Evolutionary conservation across 2,113 vertebrate species (phyloP), one percentile per base, ranked within the genome.

Genomic region (Furnarius figulus): DNA sequence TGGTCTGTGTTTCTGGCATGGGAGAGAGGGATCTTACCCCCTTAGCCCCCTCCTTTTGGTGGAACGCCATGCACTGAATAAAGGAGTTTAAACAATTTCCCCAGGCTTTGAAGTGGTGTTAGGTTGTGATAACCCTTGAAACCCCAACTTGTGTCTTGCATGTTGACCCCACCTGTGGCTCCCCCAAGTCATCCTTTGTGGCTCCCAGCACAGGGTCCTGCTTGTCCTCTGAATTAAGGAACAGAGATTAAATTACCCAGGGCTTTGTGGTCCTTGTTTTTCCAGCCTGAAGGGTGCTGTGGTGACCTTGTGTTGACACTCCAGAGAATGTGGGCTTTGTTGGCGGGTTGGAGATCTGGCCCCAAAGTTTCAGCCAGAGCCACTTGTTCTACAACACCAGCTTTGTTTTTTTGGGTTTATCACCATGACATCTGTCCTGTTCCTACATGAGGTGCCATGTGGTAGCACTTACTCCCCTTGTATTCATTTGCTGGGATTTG

Each of bases 151-250:
- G 10, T 24, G 2, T 66, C 22, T 62, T 13, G 0, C 0, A 1
- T 19, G 12, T 46, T n/a, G 31, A n/a, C 31, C 75, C 12, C 74
- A 73, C 44, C 50, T 42, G 0, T 9, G 8, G 28, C 33, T 91
- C 55, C 63, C 81, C 9, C 12, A n/a, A 40, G 47, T 55, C 22
- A 11, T 47, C 33, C 68, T 52, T 66, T 83, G 87, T 55, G 31
- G 6, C 81, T 59, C 22, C 7, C 55, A 27, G 3, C 31, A 12
- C 15, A 10, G 47, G 28, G 25, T 66, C 0, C 0, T 28, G 55
- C 59, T 81, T 68, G 25, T 42, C 63, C 78, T 67, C 9, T 18
- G 25, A 80, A 35, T 77, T 77, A 58, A 94, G 14, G 37, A 28
- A 5, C 8, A 7, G 28, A 27, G 71, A 87, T 89, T 91, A 35